These are phyloP conservation scores for Stegastes partitus DNA, from an alignment of 2,113 vertebrate species.

Conservation along the genomic window DNA sequence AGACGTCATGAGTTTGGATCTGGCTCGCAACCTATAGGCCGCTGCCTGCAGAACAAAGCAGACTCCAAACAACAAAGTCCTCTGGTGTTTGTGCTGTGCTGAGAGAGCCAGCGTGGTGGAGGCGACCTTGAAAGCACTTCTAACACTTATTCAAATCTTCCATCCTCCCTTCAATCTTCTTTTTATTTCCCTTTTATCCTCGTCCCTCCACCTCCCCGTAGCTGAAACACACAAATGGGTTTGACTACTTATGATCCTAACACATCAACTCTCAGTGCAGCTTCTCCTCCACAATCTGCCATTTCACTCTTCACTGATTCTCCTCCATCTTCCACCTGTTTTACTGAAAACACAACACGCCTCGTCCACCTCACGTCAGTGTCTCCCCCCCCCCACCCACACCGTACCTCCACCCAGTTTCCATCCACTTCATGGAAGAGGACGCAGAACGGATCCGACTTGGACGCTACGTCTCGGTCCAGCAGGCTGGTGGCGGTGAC, in stretches of 20 bases:
- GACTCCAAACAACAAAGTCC: conserved; percentile 40
- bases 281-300: background rate
- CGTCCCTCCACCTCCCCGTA: conserved; percentile 11
- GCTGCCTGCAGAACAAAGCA: conserved; percentile 9
- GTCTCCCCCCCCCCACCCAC: conserved; percentile 44
- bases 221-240: background rate
- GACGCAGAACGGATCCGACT: conserved; percentile 98
- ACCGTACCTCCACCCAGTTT: conserved; percentile 94
- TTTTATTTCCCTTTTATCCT: conserved; percentile 33
- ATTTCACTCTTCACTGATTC: background rate
- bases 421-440: conserved; percentile 92
- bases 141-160: conserved; percentile 31
- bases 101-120: background rate
- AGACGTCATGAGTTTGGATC: conserved; percentile 54
- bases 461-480: conserved; percentile 97
- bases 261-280: conserved; percentile 7
- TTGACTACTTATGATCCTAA: conserved; percentile 18
- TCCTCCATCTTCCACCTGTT: background rate
- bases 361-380: background rate
- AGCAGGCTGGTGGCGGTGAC: conserved; percentile 92
- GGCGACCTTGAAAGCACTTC: conserved; percentile 25
- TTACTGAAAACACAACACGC: background rate
- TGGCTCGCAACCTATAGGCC: conserved; percentile 35
- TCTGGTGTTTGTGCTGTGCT: conserved; percentile 6
- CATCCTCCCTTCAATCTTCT: background rate